Base-by-base conservation (phyloP, 2,888 invertebrate species). In the Alentia gelatinosa region DNA sequence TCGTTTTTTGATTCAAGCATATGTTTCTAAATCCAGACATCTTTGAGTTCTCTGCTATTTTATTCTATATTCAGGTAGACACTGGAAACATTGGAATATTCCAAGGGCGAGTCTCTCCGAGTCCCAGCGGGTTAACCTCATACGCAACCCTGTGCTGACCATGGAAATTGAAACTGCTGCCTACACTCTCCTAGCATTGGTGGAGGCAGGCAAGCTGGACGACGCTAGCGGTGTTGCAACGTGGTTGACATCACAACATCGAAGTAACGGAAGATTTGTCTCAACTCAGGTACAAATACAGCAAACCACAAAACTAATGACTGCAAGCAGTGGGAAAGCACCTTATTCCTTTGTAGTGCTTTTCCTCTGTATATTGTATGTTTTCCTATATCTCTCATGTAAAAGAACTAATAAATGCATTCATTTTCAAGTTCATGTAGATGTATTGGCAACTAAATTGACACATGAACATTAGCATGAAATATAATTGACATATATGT, bases 121-220 rank as follows among this genome's bases (percentile, higher is more conserved):
- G 4, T 33, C 47, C 7, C 86, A 86, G 86, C 42, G 86, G 42
- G 35, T 50, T 7, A 42, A 30, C 47, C 42, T 86, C 0, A 30
- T 42, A 26, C 5, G 42, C 15, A 19, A 86, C 33, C 86, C 86
- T 30, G 86, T 86, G 9, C 86, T 86, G n/a, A 86, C 47, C 86
- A 26, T 86, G 30, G 86, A 86, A 19, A 86, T 86, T 5, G 86
- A 86, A 26, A 86, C 86, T 3, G 86, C 86, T 0, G 86, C 86
- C 42, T 86, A 86, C 50, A 50, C 86, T 19, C 86, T 86, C 5
- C 86, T 86, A 23, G 86, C 86, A 1, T 23, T 86, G 42, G 26
- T 86, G 86, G 47, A 50, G 47, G 50, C 47, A 5, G 47, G 30
- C 50, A 26, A 30, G 47, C 12, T 42, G 86, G 0, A 23, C 4